Conservation (phyloP, 1,140 invertebrate genomes). For the Schlechtendalia chinensis region DNA sequence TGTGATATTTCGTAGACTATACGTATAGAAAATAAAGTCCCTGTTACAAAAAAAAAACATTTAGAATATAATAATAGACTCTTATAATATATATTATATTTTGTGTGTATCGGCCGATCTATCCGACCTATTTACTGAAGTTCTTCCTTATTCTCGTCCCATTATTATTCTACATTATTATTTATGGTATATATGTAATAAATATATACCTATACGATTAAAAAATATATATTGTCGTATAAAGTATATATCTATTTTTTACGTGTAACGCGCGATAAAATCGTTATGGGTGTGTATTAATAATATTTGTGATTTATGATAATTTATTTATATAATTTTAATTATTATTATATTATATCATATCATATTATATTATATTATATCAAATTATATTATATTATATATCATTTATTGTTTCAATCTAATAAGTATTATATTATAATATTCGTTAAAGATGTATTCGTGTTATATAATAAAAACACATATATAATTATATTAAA, state of each 20-base stretch:
- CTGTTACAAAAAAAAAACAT: too few relatives aligned
- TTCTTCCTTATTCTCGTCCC: neutral
- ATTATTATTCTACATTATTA: neutral
- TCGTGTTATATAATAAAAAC: neutral
- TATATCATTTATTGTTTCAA: constrained; percentile 1
- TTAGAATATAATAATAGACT: too few relatives aligned
- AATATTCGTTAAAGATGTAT: neutral
- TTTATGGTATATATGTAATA: neutral
- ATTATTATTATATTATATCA: neutral
- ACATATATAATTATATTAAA: neutral
- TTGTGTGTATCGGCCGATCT: neutral
- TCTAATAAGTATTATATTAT: neutral
- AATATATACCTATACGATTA: neutral
- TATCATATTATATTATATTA: too few relatives aligned
- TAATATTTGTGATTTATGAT: constrained; percentile 29
- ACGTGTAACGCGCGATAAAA: constrained; percentile 10
- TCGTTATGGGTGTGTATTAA: neutral
- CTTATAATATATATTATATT: too few relatives aligned
- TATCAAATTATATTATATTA: neutral
- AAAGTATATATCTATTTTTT: constrained; percentile 24
- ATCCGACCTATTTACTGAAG: neutral
- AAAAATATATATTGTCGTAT: neutral
- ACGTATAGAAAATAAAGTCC: neutral
- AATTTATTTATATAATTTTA: constrained; percentile 7
- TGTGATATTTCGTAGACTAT: neutral